Evolutionary conservation across 2,888 invertebrate species (phyloP), one percentile per base, ranked within the genome.

Genomic region (Ferrisia virgata): DNA sequence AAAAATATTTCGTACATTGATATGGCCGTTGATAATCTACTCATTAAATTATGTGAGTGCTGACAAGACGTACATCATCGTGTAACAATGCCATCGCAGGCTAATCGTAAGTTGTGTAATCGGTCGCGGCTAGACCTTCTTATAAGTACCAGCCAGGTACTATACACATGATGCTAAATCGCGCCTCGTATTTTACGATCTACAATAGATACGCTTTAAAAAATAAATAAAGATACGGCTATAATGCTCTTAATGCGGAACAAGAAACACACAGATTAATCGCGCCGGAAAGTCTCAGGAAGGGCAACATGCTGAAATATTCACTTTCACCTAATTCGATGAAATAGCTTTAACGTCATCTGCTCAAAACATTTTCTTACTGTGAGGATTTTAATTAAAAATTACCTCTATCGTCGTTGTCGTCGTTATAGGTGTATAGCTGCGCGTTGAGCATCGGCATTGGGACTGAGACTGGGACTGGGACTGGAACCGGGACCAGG

Each of bases 291-390:
- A 76, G 33, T 28, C 28, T 76, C 72, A 76, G 72, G 72, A 76
- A 76, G 72, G 72, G 72, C 72, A 72, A 76, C 72, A 76, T 18
- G 72, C 72, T 76, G 72, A 76, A 76, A 76, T 36, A 76, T 79
- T 79, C 47, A 43, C 79, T 79, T 79, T 79, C 79, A 79, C 79
- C 79, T 79, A 79, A 79, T 79, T 79, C 39, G 79, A 79, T n/a
- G 79, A 79, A 79, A 79, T 76, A 36, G 18, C 72, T 76, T 76
- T 76, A 36, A 36, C 72, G 72, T 76, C 31, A 31, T 76, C 72
- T 76, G 72, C 72, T 76, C 36, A 76, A 76, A 36, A 76, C 33
- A 76, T 76, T 76, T 76, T 76, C 72, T 76, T 31, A 69, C 31
- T 76, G 64, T 15, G 28, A 64, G 28, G 28, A 64, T 64, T 64